These are phyloP conservation scores for Ommatoiulus sabulosus DNA, from an alignment of 2,888 invertebrate species.

Conservation along the genomic window DNA sequence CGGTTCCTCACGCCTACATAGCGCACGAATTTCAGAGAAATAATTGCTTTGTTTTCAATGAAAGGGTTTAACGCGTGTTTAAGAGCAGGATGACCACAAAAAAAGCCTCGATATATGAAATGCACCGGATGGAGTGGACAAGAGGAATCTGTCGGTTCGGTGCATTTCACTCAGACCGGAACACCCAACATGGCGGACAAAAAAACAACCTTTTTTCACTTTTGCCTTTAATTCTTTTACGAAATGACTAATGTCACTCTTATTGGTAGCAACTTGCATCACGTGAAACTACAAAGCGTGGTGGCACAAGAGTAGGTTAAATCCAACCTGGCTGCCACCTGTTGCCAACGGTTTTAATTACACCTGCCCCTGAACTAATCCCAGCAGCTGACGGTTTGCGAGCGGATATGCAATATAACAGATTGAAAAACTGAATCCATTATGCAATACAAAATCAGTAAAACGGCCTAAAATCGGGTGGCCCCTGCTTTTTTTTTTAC, in stretches of 20 bases:
- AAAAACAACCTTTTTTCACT: neutral
- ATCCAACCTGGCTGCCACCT: constrained; percentile 25
- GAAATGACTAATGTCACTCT: constrained; percentile 3
- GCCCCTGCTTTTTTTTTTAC: no score
- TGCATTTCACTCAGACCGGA: neutral
- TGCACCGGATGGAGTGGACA: constrained; percentile 19
- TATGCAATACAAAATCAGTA: neutral
- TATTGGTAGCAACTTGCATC: neutral
- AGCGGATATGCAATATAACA: neutral
- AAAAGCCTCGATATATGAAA: neutral
- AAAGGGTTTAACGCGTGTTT: constrained; percentile 11
- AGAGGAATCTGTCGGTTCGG: constrained; percentile 8
- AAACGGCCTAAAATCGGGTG: neutral
- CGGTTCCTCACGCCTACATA: constrained; percentile 12
- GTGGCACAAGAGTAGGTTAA: neutral
- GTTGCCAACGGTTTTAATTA: constrained; percentile 23
- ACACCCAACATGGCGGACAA: constrained; percentile 1
- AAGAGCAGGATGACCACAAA: neutral
- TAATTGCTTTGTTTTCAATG: constrained; percentile 34
- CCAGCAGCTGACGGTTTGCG: neutral
- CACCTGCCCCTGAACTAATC: constrained; percentile 18
- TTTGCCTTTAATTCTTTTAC: neutral
- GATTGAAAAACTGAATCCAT: neutral
- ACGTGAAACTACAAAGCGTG: neutral
- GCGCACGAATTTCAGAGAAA: neutral